Conservation (phyloP, 1,140 invertebrate species). For the Ceratina calcarata region DNA sequence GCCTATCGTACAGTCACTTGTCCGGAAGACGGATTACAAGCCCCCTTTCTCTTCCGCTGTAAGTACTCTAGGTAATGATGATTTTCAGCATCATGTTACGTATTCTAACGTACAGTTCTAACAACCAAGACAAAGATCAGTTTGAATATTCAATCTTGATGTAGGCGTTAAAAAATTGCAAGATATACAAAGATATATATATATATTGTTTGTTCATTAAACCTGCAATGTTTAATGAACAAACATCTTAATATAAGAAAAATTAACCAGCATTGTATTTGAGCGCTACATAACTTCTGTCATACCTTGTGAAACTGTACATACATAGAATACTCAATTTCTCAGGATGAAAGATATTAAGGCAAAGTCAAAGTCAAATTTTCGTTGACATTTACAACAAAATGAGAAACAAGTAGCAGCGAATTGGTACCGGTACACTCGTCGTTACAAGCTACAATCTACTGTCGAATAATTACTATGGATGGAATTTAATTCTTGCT, state of each 20-base stretch:
- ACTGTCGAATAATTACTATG: slow-evolving; percentile 64
- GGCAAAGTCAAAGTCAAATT: too few relatives aligned
- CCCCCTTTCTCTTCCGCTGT: slow-evolving; percentile 61
- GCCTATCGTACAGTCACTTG: slow-evolving; percentile 63
- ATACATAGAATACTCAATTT: slow-evolving; percentile 71
- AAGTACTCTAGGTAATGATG: slow-evolving; percentile 55
- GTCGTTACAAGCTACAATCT: slow-evolving; percentile 66
- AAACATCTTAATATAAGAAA: too few relatives aligned
- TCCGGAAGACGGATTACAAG: slow-evolving; percentile 61
- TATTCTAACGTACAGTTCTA: not conserved
- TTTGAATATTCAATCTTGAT: too few relatives aligned
- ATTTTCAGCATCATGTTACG: slow-evolving; percentile 19
- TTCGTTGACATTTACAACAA: slow-evolving; percentile 80
- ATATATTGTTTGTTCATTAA: too few relatives aligned
- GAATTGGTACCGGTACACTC: slow-evolving; percentile 81
- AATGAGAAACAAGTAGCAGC: slow-evolving; percentile 57
- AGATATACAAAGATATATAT: not conserved
- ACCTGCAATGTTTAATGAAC: too few relatives aligned
- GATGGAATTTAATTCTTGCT: not conserved
- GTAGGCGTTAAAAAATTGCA: not conserved
- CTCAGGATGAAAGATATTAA: slow-evolving; percentile 71
- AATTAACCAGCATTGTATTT: too few relatives aligned
- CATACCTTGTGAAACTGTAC: slow-evolving; percentile 67
- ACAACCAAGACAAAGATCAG: slow-evolving; percentile 10
- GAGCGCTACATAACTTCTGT: not conserved